Conservation (phyloP, 2,888 invertebrate genomes). For the Eilema griseolum region DNA sequence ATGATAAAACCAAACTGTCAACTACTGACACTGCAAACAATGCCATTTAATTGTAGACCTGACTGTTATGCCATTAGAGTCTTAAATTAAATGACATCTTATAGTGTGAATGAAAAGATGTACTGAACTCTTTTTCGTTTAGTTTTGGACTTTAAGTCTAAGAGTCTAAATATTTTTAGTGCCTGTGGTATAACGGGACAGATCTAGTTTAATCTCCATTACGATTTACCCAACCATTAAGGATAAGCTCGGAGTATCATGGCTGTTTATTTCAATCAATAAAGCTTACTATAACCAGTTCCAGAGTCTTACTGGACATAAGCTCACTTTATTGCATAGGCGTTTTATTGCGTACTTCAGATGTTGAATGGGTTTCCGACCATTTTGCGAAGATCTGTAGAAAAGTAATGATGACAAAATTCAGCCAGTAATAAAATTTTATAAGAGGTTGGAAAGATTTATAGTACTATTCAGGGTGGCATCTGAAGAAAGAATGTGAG, state of each 20-base stretch:
- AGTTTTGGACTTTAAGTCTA: no score
- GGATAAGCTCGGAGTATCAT: neutral
- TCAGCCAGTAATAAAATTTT: conserved; percentile 1
- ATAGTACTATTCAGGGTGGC: neutral
- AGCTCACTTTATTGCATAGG: neutral
- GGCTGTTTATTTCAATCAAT: conserved; percentile 19
- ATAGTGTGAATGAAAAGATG: no score
- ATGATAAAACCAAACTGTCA: no score
- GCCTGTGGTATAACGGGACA: neutral
- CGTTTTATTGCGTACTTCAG: conserved; percentile 28
- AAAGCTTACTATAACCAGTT: conserved; percentile 18
- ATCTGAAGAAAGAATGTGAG: neutral
- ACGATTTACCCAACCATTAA: neutral
- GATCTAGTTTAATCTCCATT: neutral
- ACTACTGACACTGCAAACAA: no score
- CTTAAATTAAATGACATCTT: no score
- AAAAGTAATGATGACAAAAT: neutral
- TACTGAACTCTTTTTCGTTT: no score
- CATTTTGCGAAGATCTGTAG: neutral
- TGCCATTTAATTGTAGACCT: no score
- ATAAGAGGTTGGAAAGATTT: neutral
- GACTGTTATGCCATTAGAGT: no score
- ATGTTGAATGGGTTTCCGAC: conserved; percentile 20
- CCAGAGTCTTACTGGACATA: neutral
- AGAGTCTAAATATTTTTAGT: no score